These are phyloP conservation scores for Tachysurus fulvidraco DNA, from an alignment of 2,113 vertebrate genomes.

Conservation along the genomic window DNA sequence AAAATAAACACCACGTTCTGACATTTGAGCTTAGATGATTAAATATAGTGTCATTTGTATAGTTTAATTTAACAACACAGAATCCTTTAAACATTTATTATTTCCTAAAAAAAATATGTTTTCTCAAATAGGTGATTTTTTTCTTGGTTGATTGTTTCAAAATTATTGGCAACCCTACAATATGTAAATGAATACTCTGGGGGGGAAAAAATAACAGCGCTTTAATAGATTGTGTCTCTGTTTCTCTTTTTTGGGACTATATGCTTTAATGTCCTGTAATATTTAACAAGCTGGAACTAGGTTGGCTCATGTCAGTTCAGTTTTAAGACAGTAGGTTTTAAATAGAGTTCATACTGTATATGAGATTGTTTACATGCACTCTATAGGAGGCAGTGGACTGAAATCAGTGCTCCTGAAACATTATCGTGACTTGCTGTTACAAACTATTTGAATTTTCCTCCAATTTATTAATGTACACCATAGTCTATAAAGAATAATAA, in stretches of 20 bases:
- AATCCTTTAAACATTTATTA: too few relatives aligned
- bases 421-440: neutral
- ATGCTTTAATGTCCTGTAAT: neutral
- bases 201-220: neutral
- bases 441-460: neutral
- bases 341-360: neutral
- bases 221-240: neutral
- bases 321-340: neutral
- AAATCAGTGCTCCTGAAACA: neutral
- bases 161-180: neutral
- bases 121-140: neutral
- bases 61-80: neutral
- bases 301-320: neutral
- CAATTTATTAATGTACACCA: neutral
- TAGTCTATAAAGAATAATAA: neutral
- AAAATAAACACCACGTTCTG: neutral
- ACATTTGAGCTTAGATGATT: neutral
- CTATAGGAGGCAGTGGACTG: neutral
- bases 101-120: neutral
- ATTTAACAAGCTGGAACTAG: neutral
- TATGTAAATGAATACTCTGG: neutral
- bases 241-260: neutral
- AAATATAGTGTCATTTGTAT: neutral
- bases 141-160: neutral
- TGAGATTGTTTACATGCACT: neutral